Evolutionary conservation across 2,113 vertebrate genomes (phyloP).

Genomic region (Lophotis ruficrista): DNA sequence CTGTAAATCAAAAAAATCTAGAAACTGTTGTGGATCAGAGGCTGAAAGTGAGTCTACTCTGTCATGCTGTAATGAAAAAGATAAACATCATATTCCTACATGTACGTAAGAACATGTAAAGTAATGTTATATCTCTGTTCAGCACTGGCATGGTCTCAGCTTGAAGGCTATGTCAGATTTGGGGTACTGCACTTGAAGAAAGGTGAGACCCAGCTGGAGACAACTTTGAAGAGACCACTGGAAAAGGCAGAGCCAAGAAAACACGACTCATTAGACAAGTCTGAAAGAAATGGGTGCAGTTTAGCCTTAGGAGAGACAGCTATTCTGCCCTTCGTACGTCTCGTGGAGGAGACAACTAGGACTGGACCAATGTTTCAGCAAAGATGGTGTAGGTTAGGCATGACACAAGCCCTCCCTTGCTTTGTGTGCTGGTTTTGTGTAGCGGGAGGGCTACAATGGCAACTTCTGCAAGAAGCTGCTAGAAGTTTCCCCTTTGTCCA

Average conservation of each 20-base stretch:
- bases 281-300: not conserved
- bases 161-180: not conserved
- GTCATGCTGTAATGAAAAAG: not conserved
- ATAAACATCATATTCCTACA: not conserved
- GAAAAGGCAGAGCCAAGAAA: not conserved
- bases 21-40: not conserved
- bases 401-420: not conserved
- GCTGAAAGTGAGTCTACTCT: not conserved
- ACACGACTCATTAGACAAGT: accelerated
- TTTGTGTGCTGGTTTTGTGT: too few relatives aligned
- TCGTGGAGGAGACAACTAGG: accelerated
- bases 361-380: not conserved
- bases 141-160: not conserved
- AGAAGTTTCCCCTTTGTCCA: too few relatives aligned
- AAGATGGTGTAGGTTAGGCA: not conserved
- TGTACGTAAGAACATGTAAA: not conserved
- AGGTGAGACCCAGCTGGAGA: not conserved
- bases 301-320: not conserved
- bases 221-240: not conserved
- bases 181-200: not conserved
- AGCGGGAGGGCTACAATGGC: too few relatives aligned
- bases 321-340: not conserved
- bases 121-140: not conserved
- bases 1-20: not conserved
- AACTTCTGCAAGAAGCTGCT: too few relatives aligned